Conservation (phyloP, 1,140 invertebrate genomes). For the Brachionus plicatilis region DNA sequence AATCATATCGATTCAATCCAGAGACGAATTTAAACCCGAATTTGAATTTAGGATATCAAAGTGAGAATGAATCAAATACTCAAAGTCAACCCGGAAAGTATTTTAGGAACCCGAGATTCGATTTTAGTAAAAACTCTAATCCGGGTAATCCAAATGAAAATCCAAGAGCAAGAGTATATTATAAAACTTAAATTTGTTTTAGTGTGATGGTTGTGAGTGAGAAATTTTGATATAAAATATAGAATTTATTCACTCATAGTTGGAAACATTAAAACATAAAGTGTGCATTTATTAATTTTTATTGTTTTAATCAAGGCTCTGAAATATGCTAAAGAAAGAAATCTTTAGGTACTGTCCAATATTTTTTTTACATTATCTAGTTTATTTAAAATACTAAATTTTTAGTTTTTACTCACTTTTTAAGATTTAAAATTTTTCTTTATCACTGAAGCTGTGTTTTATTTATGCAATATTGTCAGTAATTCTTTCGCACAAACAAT, state of each 20-base stretch:
- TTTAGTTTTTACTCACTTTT: not conserved
- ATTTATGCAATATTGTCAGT: not conserved
- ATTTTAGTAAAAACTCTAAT: not conserved
- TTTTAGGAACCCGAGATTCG: slow-evolving; percentile 9
- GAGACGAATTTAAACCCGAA: not conserved
- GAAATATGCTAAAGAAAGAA: slow-evolving; percentile 28
- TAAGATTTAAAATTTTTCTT: not conserved
- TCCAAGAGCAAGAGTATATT: slow-evolving; percentile 19
- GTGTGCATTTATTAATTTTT: not conserved
- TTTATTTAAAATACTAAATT: not conserved
- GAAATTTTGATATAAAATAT: not conserved
- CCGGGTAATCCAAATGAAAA: not conserved
- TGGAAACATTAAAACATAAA: not conserved
- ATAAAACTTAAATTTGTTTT: not conserved
- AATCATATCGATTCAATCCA: not conserved
- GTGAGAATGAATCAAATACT: not conserved
- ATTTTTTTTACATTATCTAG: not conserved
- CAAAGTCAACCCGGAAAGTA: slow-evolving; percentile 4
- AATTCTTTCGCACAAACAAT: not conserved
- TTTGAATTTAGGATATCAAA: not conserved
- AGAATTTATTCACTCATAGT: not conserved
- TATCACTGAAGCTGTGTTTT: not conserved
- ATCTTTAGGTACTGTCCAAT: not conserved
- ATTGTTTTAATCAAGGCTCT: not conserved
- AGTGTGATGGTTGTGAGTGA: not conserved